Percentiles rank a stretch among this genome's conserved stretches.
Evolutionary conservation across 2,113 vertebrate genomes (phyloP).

Genomic region (Eulacestoma nigropectus): DNA sequence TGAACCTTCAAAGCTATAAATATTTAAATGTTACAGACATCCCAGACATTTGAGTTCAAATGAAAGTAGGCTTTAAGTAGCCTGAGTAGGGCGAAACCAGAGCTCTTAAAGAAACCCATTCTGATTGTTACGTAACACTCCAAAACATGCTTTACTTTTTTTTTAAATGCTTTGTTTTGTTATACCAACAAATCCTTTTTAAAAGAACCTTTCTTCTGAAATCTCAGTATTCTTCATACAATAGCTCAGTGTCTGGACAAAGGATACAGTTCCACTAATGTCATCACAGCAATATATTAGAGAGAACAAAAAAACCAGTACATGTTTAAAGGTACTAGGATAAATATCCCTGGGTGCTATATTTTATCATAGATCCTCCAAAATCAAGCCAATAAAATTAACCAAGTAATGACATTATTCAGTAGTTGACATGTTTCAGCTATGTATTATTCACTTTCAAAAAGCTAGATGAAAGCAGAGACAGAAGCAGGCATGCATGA

Average conservation of each 20-base stretch:
- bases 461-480: not conserved
- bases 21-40: constrained; percentile 54
- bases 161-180: not conserved
- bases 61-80: not conserved
- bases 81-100: not conserved
- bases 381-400: not conserved
- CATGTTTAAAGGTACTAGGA: not conserved
- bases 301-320: not conserved
- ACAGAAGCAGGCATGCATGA: not conserved
- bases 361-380: not conserved
- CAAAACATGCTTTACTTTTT: not conserved
- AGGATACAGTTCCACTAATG: not conserved
- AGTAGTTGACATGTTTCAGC: not conserved
- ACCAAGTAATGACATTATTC: not conserved
- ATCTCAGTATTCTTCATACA: not conserved
- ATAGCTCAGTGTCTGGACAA: not conserved
- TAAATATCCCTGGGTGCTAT: not conserved
- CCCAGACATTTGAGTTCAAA: not conserved
- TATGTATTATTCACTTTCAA: not conserved
- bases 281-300: not conserved
- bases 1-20: constrained; percentile 55
- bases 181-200: not conserved
- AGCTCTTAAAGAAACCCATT: not conserved
- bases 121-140: not conserved
- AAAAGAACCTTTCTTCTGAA: not conserved